Conservation (phyloP, 2,113 vertebrate genomes). For the Cyprinodon variegatus region DNA sequence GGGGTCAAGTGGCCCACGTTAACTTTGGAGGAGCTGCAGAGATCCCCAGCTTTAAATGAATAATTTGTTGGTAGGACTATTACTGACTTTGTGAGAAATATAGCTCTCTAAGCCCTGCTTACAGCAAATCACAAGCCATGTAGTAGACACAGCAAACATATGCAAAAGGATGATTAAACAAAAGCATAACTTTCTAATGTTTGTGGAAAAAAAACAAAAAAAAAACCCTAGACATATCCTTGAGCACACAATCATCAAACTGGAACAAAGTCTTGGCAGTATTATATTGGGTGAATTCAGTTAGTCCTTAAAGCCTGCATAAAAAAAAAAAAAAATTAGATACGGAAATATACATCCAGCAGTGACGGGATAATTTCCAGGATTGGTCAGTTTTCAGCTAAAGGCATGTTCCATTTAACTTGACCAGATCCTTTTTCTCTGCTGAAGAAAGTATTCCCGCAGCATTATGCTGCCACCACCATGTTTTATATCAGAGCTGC, state of each 20-base stretch:
- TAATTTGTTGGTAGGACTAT: not conserved
- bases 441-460: not conserved
- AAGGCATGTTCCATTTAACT: not conserved
- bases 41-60: not conserved
- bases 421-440: not conserved
- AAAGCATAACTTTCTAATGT: not conserved
- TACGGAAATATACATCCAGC: not conserved
- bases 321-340: not conserved
- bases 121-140: too few species aligned
- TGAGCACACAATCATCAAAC: not conserved
- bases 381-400: not conserved
- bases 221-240: not conserved
- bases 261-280: not conserved
- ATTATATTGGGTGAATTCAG: not conserved
- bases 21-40: not conserved
- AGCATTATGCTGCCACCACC: not conserved
- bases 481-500: not conserved
- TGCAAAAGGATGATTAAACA: not conserved
- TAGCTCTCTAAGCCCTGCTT: not conserved
- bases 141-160: not conserved
- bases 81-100: not conserved
- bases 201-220: not conserved
- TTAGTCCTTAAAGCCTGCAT: not conserved
- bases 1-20: not conserved
- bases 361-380: not conserved